Evolutionary conservation across 2,888 invertebrate species (phyloP).

Genomic region (Callimorpha dominula): DNA sequence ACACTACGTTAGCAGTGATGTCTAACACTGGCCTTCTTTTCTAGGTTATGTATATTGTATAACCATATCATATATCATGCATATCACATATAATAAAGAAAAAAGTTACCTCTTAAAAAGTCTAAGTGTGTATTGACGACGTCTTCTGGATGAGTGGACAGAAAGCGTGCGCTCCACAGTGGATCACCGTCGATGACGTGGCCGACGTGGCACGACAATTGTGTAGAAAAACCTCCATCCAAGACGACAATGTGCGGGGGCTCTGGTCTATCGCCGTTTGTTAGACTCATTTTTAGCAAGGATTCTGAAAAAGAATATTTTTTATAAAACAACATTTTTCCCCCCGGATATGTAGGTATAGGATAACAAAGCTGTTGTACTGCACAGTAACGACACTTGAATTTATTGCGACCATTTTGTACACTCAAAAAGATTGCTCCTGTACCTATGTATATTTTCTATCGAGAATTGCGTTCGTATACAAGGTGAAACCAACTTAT

Average conservation of each 20-base stretch:
- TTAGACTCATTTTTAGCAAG: slow-evolving; percentile 68
- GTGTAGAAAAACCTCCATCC: slow-evolving; percentile 94
- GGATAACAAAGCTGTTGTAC: too few relatives aligned
- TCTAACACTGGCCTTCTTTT: too few relatives aligned
- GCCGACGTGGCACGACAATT: slow-evolving; percentile 91
- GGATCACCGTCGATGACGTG: slow-evolving; percentile 94
- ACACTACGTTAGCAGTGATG: too few relatives aligned
- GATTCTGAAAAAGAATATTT: slow-evolving; percentile 27
- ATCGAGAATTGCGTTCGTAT: neutral
- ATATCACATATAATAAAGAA: too few relatives aligned
- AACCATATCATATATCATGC: too few relatives aligned
- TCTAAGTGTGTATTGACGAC: slow-evolving; percentile 93
- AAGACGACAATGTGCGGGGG: slow-evolving; percentile 82
- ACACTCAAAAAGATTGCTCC: neutral
- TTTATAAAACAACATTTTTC: neutral
- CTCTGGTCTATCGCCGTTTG: slow-evolving; percentile 65
- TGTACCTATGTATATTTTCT: neutral
- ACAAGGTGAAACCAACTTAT: neutral
- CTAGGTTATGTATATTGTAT: too few relatives aligned
- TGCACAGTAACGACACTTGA: neutral
- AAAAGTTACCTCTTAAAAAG: slow-evolving; percentile 90
- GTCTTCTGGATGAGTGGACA: slow-evolving; percentile 92
- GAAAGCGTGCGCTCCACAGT: slow-evolving; percentile 94
- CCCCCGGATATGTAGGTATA: neutral
- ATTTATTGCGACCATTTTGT: neutral